Conservation (phyloP, 2,888 invertebrate genomes). For the Dasysyrphus tricinctus region DNA sequence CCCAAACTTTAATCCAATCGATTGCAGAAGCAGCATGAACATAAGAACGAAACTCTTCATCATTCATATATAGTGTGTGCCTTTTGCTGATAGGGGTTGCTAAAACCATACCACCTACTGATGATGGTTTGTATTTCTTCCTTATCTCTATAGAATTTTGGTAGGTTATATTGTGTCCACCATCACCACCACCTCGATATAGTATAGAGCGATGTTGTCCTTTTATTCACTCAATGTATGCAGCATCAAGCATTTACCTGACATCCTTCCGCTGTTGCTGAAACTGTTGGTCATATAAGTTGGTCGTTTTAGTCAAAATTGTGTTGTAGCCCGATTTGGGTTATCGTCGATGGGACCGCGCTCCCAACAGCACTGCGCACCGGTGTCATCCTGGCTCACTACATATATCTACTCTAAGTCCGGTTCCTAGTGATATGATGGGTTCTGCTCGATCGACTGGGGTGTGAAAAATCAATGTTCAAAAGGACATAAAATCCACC, state of each 20-base stretch:
- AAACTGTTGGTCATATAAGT: conserved; percentile 6
- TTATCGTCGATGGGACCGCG: conserved; percentile 17
- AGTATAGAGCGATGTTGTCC: conserved; percentile 17
- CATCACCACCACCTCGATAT: neutral
- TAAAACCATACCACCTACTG: neutral
- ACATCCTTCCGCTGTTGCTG: conserved; percentile 60
- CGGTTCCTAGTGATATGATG: conserved; percentile 13
- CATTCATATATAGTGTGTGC: conserved; percentile 25
- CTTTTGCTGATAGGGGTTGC: conserved; percentile 1
- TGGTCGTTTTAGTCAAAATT: conserved; percentile 36
- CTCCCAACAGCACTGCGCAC: too few species aligned
- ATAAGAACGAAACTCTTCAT: conserved; percentile 15
- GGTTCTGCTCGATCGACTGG: conserved; percentile 59
- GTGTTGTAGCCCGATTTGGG: conserved; percentile 47
- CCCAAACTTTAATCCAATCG: conserved; percentile 70
- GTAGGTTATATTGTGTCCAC: conserved; percentile 8
- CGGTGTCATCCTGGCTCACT: neutral
- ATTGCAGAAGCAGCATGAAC: conserved; percentile 41
- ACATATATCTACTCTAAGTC: neutral
- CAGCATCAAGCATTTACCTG: conserved; percentile 47
- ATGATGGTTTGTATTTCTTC: neutral
- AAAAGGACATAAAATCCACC: conserved; percentile 72
- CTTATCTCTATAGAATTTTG: too few species aligned
- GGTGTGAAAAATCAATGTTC: conserved; percentile 74
- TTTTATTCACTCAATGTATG: conserved; percentile 25